phyloP scores from a whole-genome alignment of 2,797 vertebrate genomes.

The Myotis findleyi region DNA sequence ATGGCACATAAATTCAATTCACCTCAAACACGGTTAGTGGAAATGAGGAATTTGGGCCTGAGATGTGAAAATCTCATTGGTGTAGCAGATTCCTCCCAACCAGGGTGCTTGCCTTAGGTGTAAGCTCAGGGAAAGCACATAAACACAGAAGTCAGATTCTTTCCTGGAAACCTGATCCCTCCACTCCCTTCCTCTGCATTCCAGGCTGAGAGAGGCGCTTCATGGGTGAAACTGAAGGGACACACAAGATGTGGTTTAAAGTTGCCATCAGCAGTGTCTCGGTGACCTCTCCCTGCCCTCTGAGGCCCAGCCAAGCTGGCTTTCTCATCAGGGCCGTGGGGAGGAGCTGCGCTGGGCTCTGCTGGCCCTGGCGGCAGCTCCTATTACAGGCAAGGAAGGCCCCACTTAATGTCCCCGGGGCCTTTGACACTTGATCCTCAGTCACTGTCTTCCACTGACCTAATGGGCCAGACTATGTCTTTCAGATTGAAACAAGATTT shows the following conservation, averaged over 20 bases:
- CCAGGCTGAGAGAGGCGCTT: constrained; percentile 52
- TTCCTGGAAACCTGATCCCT: constrained; percentile 69
- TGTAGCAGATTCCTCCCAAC: not conserved
- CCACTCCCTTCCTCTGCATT: constrained; percentile 56
- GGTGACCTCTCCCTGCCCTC: constrained; percentile 60
- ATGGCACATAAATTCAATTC: constrained; percentile 61
- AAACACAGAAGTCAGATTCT: constrained; percentile 49
- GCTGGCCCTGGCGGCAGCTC: not conserved
- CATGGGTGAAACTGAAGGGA: constrained; percentile 32
- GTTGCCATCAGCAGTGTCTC: not conserved
- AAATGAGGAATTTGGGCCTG: constrained; percentile 54
- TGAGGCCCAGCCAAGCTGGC: constrained; percentile 62
- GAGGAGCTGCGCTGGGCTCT: not conserved
- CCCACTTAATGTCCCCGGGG: constrained; percentile 3
- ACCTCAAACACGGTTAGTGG: constrained; percentile 42
- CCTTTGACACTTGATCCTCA: not conserved
- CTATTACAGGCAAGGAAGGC: constrained; percentile 29
- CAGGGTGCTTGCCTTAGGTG: not conserved
- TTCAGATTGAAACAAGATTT: constrained; percentile 75
- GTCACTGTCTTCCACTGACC: constrained; percentile 68
- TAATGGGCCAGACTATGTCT: constrained; percentile 66
- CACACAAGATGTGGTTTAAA: constrained; percentile 55
- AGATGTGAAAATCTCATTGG: constrained; percentile 33
- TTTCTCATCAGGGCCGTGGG: constrained; percentile 67
- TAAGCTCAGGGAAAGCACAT: constrained; percentile 27